Evolutionary conservation across 2,888 invertebrate genomes (phyloP), one percentile per base, ranked within the genome.

Genomic region (Pammene aurita): DNA sequence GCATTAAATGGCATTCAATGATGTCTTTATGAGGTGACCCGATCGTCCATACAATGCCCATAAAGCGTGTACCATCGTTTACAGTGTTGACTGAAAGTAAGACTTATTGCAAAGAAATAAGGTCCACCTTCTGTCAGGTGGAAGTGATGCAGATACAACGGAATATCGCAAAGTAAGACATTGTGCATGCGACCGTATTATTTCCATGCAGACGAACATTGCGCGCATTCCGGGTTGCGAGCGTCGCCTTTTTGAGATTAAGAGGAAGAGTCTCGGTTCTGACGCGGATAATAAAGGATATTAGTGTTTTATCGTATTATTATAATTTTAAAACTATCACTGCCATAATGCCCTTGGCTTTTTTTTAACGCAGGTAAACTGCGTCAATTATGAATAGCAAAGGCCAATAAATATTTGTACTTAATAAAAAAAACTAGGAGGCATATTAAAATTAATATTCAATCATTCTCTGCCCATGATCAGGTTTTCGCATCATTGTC

Each of bases 121-220:
- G 44, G 10, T 10, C 1, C 13, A 44, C 13, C 5, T 1, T 44
- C 11, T 1, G 11, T 13, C 44, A 44, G 11, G 5, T 44, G 4
- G 26, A 5, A 11, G 13, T 44, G 11, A 2, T 7, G 0, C 11
- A 13, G 44, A 26, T 16, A 61, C 60, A 60, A 48, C 38, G 60
- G 67, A 61, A 72, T 72, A 74, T 71, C 62, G 38, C 50, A 35
- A 72, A 76, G 72, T 71, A 74, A 74, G 75, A 72, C 70, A 58
- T 76, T 72, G 70, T 65, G 70, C 67, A 58, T 67, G 72, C 69
- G 60, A 60, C 69, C 69, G 73, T 69, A 72, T n/a, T n/a, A n/a
- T 72, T 74, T 73, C 71, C 72, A 71, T 75, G 72, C 69, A 73
- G 66, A 73, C 71, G 66, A 74, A 54, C 46, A 72, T 72, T 71